These are phyloP conservation scores for Eustalomyia histrio DNA, from an alignment of 2,888 invertebrate species.

Conservation along the genomic window DNA sequence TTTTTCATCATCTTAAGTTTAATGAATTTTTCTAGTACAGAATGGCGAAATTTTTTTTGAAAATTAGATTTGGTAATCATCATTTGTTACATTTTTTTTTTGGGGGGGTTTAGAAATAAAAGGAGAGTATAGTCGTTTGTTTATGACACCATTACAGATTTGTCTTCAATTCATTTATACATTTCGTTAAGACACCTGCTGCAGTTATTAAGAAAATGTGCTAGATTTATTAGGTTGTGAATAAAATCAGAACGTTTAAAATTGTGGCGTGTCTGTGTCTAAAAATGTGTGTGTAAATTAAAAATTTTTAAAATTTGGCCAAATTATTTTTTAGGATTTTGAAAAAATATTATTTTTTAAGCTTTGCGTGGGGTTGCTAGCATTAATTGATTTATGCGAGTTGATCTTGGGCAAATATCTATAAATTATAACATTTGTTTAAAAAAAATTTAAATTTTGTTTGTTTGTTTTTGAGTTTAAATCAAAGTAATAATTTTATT, in stretches of 20 bases:
- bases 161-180: conserved; percentile 6
- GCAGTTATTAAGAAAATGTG: conserved; percentile 30
- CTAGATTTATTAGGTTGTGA: conserved; percentile 15
- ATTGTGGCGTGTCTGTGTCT: conserved; percentile 22
- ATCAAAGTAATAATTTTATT: too few species aligned
- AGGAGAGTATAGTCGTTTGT: conserved; percentile 33
- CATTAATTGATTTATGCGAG: neutral
- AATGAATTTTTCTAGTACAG: conserved; percentile 9
- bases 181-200: conserved; percentile 48
- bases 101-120: neutral
- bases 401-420: neutral
- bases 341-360: conserved; percentile 23
- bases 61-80: conserved; percentile 31
- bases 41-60: conserved; percentile 37
- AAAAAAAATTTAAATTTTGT: too few species aligned
- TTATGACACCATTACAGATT: conserved; percentile 37
- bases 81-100: conserved; percentile 46
- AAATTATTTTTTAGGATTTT: conserved; percentile 13
- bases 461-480: too few species aligned
- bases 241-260: neutral
- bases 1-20: conserved; percentile 5
- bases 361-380: conserved; percentile 52
- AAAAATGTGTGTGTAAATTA: neutral
- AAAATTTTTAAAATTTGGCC: conserved; percentile 15
- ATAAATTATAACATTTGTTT: conserved; percentile 17